These are phyloP conservation scores for Athripsodes cinereus DNA, from an alignment of 2,888 invertebrate genomes.

Conservation along the genomic window DNA sequence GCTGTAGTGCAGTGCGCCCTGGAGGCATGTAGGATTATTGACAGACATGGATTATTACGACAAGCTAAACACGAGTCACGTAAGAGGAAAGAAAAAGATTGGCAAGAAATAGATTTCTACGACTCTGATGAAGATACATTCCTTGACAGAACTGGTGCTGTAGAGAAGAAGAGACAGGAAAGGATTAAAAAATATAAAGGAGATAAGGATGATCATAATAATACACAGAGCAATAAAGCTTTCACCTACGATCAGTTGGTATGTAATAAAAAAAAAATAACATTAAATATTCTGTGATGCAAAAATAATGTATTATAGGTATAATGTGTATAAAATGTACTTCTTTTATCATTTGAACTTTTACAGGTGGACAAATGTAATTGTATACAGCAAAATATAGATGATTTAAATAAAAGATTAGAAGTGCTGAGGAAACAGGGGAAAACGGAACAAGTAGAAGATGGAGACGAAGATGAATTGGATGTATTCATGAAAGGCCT, in stretches of 20 bases:
- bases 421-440: slow-evolving; percentile 38
- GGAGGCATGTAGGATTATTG: slow-evolving; percentile 89
- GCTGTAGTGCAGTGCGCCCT: slow-evolving; percentile 88
- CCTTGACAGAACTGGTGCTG: slow-evolving; percentile 88
- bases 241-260: slow-evolving; percentile 64
- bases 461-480: slow-evolving; percentile 59
- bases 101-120: slow-evolving; percentile 86
- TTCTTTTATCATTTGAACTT: slow-evolving; percentile 15
- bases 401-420: slow-evolving; percentile 39
- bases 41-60: slow-evolving; percentile 77
- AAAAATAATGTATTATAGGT: too few species aligned
- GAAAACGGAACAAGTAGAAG: slow-evolving; percentile 32
- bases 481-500: slow-evolving; percentile 79
- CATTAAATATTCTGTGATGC: too few species aligned
- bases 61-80: slow-evolving; percentile 83
- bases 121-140: slow-evolving; percentile 95
- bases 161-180: slow-evolving; percentile 78
- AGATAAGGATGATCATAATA: slow-evolving; percentile 30
- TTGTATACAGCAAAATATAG: slow-evolving; percentile 51
- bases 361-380: slow-evolving; percentile 59
- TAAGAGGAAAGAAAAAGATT: slow-evolving; percentile 71
- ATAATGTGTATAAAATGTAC: too few species aligned
- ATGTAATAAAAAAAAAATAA: too few species aligned
- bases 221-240: slow-evolving; percentile 29
- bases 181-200: slow-evolving; percentile 61